phyloP scores from a whole-genome alignment of 2,797 vertebrate species.

The Oreortyx pictus region DNA sequence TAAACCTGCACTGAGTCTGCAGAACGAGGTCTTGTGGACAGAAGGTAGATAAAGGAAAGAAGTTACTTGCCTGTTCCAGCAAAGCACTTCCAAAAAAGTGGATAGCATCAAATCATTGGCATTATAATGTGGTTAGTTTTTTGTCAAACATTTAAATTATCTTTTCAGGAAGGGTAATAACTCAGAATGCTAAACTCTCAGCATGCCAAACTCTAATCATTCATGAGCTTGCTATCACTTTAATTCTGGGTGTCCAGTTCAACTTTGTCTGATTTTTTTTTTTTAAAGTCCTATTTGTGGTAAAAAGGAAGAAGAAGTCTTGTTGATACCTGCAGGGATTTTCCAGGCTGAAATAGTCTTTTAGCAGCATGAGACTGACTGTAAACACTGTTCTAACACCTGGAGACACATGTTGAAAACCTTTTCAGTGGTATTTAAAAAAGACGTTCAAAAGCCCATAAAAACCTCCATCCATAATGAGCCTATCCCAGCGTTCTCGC shows the following conservation, averaged over 20 bases:
- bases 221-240: neutral
- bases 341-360: conserved; percentile 32
- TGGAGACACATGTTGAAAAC: conserved; percentile 25
- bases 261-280: neutral
- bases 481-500: neutral
- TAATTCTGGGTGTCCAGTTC: neutral
- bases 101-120: neutral
- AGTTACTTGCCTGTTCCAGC: neutral
- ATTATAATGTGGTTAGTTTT: neutral
- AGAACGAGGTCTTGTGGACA: neutral
- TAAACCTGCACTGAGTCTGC: neutral
- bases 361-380: conserved; percentile 11
- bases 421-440: conserved; percentile 18
- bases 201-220: neutral
- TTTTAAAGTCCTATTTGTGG: neutral
- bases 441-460: neutral
- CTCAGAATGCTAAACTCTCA: neutral
- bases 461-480: neutral
- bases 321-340: conserved; percentile 29
- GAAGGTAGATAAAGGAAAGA: neutral
- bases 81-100: neutral
- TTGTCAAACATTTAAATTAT: neutral
- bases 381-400: conserved; percentile 31
- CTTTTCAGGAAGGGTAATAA: neutral
- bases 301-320: conserved; percentile 5